Conservation (phyloP, 2,113 vertebrate genomes). For the Scatophagus argus region DNA sequence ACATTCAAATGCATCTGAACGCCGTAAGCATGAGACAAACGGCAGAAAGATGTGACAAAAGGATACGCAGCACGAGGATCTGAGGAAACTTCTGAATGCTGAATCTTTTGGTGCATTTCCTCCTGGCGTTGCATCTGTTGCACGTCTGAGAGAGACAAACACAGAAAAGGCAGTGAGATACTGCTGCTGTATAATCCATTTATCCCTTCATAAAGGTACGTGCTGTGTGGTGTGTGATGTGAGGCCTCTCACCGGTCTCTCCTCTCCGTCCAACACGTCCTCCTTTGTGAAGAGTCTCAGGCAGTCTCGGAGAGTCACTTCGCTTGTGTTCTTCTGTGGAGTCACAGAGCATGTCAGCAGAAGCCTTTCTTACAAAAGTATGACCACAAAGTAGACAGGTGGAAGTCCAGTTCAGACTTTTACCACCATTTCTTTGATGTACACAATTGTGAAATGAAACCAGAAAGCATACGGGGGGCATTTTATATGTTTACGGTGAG, state of each 20-base stretch:
- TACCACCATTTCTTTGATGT: neutral
- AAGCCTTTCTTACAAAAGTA: neutral
- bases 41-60: slow-evolving; percentile 71
- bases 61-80: slow-evolving; percentile 98
- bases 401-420: neutral
- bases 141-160: slow-evolving; percentile 87
- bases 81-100: slow-evolving; percentile 97
- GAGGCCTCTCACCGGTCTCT: slow-evolving; percentile 88
- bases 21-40: no score
- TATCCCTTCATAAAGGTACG: neutral
- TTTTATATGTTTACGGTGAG: neutral
- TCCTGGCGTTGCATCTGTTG: slow-evolving; percentile 91
- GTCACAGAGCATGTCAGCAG: neutral
- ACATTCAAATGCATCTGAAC: neutral
- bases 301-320: slow-evolving; percentile 93
- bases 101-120: slow-evolving; percentile 95
- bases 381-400: neutral
- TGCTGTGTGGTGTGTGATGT: neutral
- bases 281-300: slow-evolving; percentile 95
- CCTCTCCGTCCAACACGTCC: slow-evolving; percentile 94
- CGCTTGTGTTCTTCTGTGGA: slow-evolving; percentile 86
- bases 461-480: neutral
- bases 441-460: neutral
- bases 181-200: neutral
- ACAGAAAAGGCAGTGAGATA: slow-evolving; percentile 6